Base-by-base conservation (phyloP, 2,797 vertebrate species). In the Thamnophis elegans region DNA sequence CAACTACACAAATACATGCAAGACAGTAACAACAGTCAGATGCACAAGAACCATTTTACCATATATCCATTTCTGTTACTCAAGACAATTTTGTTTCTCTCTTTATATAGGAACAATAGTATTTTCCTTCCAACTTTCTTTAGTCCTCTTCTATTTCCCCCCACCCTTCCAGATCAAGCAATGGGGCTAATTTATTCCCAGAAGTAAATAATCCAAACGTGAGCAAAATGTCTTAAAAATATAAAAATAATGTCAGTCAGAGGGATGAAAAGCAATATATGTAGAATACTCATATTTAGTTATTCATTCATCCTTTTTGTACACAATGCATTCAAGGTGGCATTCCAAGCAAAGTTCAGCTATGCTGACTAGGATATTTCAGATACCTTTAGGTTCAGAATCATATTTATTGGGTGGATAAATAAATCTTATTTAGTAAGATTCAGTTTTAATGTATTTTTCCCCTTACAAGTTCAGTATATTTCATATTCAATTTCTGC, bases 1-100 rank as follows among this genome's bases (percentile, higher is more conserved):
- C 95, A 95, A 95, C 93, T 58, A 94, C 93, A 95, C 78, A 89
- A 92, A 94, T 96, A 94, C 98, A 98, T 98, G 98, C 98, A 98
- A 96, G 95, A 97, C 95, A 95, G 51, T 94, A 96, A 90, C 93
- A 96, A 95, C 96, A 95, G 94, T 96, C 93, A 94, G 90, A 2
- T 96, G 95, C 96, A 97, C 95, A 95, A 93, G 56, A 91, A 91
- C 90, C 93, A 93, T 93, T 97, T 90, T 98, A 95, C 97, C 97
- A 93, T 92, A 94, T 95, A 97, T 97, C 97, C 96, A 95, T 97
- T 97, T 97, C 98, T 97, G 95, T 95, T 93, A 93, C 53, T 18
- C 90, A 60, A 16, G 65, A 54, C 51, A 90, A 58, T 92, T 91
- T 85, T 78, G 85, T 90, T 90, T 94, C 36, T 91, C 26, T 60